Evolutionary conservation across 1,140 invertebrate species (phyloP), one percentile per base, ranked within the genome.

Genomic region (Polypedilum pembai): DNA sequence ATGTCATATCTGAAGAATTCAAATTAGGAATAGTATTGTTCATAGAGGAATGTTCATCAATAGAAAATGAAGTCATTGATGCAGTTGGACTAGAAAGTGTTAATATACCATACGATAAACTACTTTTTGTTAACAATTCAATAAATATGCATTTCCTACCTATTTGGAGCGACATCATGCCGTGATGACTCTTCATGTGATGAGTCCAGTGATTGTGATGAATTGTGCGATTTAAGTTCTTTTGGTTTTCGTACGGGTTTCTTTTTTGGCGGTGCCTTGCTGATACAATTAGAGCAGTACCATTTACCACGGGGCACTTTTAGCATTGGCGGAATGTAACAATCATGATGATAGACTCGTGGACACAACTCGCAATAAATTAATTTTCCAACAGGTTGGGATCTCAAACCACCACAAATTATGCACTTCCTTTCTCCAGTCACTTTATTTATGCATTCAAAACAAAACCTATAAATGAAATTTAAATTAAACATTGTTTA

Each of bases 381-480:
- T 77, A 93, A 86, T 77, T 93, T 91, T 78, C 91, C 90, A n/a
- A 82, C 82, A 0, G 83, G 80, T 33, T 80, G 76, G 1, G 85
- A 83, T 3, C 85, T 83, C 77, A 90, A 88, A 74, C 91, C 92
- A 5, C 94, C 94, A 82, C 95, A 97, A 69, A 96, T 92, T 77
- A 95, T 92, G 82, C 91, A 93, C 80, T 93, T 91, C 77, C 91
- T 87, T 79, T 94, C 91, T 66, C 92, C 92, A 66, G 92, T 93
- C 63, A 94, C 95, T 86, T 98, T 97, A 81, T 98, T 97, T 82
- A 97, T 90, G 84, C 96, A 98, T 82, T 97, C 95, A 86, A 91
- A 95, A 84, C 96, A 98, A 82, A 92, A 94, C 91, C 92, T 94
- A 77, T 1, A 82, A 80, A 8, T 74, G 15, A 66, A 75, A 73